Percentiles rank a stretch among this genome's conserved stretches.
These are phyloP conservation scores for Elanus axillaris DNA, from an alignment of 2,113 vertebrate genomes.

Conservation along the genomic window DNA sequence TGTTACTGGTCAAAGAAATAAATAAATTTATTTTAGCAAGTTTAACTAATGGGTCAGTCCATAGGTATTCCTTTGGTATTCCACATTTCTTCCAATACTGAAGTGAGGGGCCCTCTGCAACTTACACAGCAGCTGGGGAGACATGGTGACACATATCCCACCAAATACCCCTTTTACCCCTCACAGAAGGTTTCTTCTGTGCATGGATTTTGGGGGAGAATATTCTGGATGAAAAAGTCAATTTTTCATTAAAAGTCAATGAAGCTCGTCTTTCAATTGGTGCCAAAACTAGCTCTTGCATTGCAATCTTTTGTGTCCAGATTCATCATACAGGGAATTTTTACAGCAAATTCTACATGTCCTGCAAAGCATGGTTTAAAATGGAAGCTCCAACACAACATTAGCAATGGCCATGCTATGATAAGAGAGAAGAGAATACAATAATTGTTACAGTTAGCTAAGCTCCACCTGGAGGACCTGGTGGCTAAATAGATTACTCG, in stretches of 20 bases:
- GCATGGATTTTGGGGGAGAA: background rate
- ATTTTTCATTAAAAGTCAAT: constrained; percentile 30
- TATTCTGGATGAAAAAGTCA: background rate
- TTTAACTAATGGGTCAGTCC: background rate
- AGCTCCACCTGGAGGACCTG: constrained; percentile 58
- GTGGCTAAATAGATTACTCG: constrained; percentile 67
- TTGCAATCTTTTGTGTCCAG: background rate
- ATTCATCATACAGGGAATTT: constrained; percentile 30
- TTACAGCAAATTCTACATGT: constrained; percentile 25
- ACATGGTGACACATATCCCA: background rate
- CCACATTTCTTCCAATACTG: background rate
- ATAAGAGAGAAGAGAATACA: constrained; percentile 29
- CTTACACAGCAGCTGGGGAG: background rate
- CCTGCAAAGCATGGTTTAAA: constrained; percentile 32
- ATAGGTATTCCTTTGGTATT: background rate
- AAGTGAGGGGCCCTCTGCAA: background rate
- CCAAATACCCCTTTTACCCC: background rate
- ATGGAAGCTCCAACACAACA: background rate
- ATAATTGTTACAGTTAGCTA: constrained; percentile 39
- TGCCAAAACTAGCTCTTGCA: background rate
- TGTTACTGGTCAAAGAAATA: background rate
- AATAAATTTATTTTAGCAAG: background rate
- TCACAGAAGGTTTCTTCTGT: background rate
- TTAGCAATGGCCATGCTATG: background rate
- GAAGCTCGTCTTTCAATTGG: constrained; percentile 15